Base-by-base conservation (phyloP, 2,888 invertebrate species). In the Drosophila percnosoma region DNA sequence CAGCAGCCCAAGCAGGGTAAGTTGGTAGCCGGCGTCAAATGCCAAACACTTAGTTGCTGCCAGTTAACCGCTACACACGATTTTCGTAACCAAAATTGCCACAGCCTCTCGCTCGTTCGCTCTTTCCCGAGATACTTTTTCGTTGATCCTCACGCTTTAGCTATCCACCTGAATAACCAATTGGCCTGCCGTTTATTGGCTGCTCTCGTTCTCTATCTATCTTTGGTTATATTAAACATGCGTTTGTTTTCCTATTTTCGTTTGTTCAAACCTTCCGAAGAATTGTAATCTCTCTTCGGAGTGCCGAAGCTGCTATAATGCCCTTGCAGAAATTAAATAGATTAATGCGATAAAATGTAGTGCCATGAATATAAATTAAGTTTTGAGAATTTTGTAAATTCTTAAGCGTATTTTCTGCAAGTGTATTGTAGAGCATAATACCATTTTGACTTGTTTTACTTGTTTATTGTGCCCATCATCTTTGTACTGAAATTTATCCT, bases 51-150 rank as follows among this genome's bases (percentile, higher is more conserved):
- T 79, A 70, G 77, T 80, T 79, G 64, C 63, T 38, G 78, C 79
- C 75, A 85, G 75, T 77, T 79, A 75, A 89, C 85, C 72, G 89
- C 89, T 81, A 86, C 89, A 89, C 83, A 82, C 86, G 83, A 87
- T 76, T 83, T 75, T 87, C 76, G 82, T 84, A 71, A 75, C 72
- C 78, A 75, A 83, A 82, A 83, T 79, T 83, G 70, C 73, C 78
- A 81, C 82, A 53, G 84, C 82, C 86, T 83, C 65, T 70, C 73
- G 83, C 68, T 81, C 68, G 74, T 29, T 70, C 48, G 33, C 38
- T 11, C 24, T 58, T 15, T 51, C 58, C 68, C 45, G 61, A 75
- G 52, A 70, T 48, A 40, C 64, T 79, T 79, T 68, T 64, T 45
- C 2, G 72, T 77, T 79, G 34, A 77, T 64, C 65, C 71, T 75